phyloP scores from a whole-genome alignment of 1,140 invertebrate species.

The Ptiloglossa arizonensis region DNA sequence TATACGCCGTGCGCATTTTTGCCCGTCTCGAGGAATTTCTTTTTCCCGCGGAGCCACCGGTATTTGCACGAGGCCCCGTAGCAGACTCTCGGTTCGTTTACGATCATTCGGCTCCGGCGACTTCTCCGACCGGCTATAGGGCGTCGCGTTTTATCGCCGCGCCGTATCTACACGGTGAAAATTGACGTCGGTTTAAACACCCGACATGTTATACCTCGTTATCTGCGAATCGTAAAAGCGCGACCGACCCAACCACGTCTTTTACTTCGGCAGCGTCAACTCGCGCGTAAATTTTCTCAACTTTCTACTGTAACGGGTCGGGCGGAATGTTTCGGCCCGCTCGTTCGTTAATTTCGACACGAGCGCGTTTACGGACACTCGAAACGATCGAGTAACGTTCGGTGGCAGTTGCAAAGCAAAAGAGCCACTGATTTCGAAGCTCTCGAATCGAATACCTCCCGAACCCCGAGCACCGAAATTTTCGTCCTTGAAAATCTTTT shows the following conservation, averaged over 20 bases:
- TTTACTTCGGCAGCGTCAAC: slow-evolving; percentile 2
- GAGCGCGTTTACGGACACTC: background rate
- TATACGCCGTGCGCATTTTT: background rate
- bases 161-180: slow-evolving; percentile 3
- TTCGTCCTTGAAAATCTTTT: too few species aligned
- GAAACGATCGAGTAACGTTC: background rate
- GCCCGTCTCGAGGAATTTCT: background rate
- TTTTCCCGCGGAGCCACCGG: background rate
- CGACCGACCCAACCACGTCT: background rate
- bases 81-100: slow-evolving; percentile 8
- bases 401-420: too few species aligned
- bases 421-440: too few species aligned
- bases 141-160: background rate
- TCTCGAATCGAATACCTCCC: too few species aligned
- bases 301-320: background rate
- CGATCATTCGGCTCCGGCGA: slow-evolving; percentile 6
- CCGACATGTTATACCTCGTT: slow-evolving; percentile 9
- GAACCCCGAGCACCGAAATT: too few species aligned
- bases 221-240: slow-evolving; percentile 16
- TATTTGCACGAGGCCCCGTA: background rate
- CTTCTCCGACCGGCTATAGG: slow-evolving; percentile 4
- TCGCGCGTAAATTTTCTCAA: slow-evolving; percentile 3
- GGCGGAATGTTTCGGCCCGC: background rate
- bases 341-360: background rate
- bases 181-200: slow-evolving; percentile 17